phyloP scores from a whole-genome alignment of 2,797 vertebrate species.

The Pelobates cultripes region DNA sequence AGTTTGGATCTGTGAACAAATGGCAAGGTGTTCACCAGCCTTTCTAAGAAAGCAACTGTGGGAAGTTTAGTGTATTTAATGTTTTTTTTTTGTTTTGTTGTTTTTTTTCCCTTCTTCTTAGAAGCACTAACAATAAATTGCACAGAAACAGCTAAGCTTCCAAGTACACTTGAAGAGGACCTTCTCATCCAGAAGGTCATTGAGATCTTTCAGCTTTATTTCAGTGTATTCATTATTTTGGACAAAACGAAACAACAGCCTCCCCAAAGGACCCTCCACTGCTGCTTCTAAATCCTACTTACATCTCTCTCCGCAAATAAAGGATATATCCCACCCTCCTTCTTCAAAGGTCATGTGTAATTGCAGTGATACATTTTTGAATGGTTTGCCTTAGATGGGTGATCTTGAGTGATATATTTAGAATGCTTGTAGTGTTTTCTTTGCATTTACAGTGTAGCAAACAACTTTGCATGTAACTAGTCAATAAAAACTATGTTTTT shows the following conservation, averaged over 20 bases:
- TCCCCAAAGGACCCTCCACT: constrained; percentile 30
- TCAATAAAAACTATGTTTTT: no score
- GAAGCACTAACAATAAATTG: constrained; percentile 24
- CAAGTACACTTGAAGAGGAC: constrained; percentile 33
- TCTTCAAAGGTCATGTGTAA: constrained; percentile 32
- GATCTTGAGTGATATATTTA: neutral
- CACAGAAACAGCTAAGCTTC: constrained; percentile 23
- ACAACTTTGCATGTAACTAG: no score
- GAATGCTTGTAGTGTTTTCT: no score
- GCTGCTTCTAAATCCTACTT: constrained; percentile 43
- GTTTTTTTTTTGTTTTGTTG: neutral
- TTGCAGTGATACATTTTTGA: constrained; percentile 13
- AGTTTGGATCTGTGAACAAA: neutral
- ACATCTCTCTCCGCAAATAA: constrained; percentile 37
- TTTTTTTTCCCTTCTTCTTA: constrained; percentile 39
- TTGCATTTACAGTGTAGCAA: no score
- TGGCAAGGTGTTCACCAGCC: constrained; percentile 3
- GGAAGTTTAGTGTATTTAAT: neutral
- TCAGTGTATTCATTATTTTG: constrained; percentile 41
- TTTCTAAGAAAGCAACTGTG: constrained; percentile 3
- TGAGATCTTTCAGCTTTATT: constrained; percentile 49
- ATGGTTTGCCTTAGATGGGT: neutral
- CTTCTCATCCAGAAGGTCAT: constrained; percentile 43
- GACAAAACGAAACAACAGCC: constrained; percentile 30
- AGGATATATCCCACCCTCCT: constrained; percentile 11